phyloP scores from a whole-genome alignment of 1,140 invertebrate genomes.

The Mactra quadrangularis region DNA sequence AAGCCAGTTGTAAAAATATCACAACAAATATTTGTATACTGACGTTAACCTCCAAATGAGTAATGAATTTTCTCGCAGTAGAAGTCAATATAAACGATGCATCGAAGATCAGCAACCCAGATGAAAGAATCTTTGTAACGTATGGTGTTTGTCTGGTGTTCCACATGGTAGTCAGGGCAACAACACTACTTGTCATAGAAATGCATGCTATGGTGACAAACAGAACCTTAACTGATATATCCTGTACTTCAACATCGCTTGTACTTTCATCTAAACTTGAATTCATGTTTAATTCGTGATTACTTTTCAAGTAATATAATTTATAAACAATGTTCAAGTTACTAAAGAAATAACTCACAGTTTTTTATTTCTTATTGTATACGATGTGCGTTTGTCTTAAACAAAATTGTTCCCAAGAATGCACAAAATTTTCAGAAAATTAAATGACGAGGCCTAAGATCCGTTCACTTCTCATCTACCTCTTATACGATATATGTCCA shows the following conservation, averaged over 20 bases:
- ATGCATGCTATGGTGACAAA: neutral
- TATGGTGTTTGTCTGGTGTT: conserved; percentile 4
- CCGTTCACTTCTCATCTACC: too few relatives aligned
- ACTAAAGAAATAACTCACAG: too few relatives aligned
- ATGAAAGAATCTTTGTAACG: conserved; percentile 3
- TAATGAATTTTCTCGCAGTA: neutral
- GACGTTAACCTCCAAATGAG: neutral
- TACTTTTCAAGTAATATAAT: too few relatives aligned
- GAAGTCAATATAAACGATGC: neutral
- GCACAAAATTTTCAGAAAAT: too few relatives aligned
- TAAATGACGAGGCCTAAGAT: too few relatives aligned
- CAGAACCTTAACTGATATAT: neutral
- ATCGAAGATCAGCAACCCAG: conserved; percentile 11
- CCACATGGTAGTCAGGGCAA: neutral
- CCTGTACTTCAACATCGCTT: neutral
- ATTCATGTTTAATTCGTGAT: too few relatives aligned
- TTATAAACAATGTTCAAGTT: too few relatives aligned
- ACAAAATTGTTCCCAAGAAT: too few relatives aligned
- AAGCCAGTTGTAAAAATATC: neutral
- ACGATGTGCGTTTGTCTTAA: too few relatives aligned
- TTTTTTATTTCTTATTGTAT: too few relatives aligned
- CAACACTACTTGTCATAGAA: neutral
- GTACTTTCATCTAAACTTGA: too few relatives aligned
- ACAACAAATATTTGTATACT: neutral
- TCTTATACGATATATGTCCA: too few relatives aligned